phyloP scores from a whole-genome alignment of 1,140 invertebrate species.

The Pseudomyrmex dendroicus region DNA sequence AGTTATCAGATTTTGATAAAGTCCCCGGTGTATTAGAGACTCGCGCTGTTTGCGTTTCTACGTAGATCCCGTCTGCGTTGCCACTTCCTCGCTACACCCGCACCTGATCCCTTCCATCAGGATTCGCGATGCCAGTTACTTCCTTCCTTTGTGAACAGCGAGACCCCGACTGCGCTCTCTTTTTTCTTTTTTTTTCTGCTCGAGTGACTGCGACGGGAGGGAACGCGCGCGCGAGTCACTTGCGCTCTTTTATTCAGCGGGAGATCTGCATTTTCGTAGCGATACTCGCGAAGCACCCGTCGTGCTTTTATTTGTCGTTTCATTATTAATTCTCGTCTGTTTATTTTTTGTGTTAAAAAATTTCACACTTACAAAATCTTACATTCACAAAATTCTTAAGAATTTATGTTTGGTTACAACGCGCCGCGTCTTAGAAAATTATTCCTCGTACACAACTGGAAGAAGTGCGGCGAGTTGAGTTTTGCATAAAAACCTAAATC shows the following conservation, averaged over 20 bases:
- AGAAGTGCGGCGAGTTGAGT: slow-evolving; percentile 51
- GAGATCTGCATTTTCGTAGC: slow-evolving; percentile 9
- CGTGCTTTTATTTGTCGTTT: slow-evolving; percentile 1
- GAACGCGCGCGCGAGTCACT: neutral
- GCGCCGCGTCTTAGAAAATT: slow-evolving; percentile 21
- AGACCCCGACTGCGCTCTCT: slow-evolving; percentile 34
- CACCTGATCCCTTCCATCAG: slow-evolving; percentile 54
- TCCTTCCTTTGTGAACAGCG: slow-evolving; percentile 34
- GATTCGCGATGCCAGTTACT: slow-evolving; percentile 62
- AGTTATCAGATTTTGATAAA: slow-evolving; percentile 82
- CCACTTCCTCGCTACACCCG: slow-evolving; percentile 48
- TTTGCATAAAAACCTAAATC: slow-evolving; percentile 65
- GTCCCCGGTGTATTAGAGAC: slow-evolving; percentile 76
- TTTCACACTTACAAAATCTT: slow-evolving; percentile 19
- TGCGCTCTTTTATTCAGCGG: slow-evolving; percentile 24
- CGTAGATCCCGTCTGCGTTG: slow-evolving; percentile 72
- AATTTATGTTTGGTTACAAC: slow-evolving; percentile 40
- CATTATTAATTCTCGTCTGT: slow-evolving; percentile 6
- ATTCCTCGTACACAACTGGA: slow-evolving; percentile 34
- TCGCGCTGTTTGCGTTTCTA: slow-evolving; percentile 76
- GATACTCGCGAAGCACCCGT: slow-evolving; percentile 9
- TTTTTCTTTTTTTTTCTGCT: neutral
- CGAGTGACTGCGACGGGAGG: slow-evolving; percentile 27
- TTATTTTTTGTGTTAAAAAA: neutral
- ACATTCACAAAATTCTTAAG: neutral